Evolutionary conservation across 2,797 vertebrate genomes (phyloP).

Genomic region (Neomorphus geoffroyi): DNA sequence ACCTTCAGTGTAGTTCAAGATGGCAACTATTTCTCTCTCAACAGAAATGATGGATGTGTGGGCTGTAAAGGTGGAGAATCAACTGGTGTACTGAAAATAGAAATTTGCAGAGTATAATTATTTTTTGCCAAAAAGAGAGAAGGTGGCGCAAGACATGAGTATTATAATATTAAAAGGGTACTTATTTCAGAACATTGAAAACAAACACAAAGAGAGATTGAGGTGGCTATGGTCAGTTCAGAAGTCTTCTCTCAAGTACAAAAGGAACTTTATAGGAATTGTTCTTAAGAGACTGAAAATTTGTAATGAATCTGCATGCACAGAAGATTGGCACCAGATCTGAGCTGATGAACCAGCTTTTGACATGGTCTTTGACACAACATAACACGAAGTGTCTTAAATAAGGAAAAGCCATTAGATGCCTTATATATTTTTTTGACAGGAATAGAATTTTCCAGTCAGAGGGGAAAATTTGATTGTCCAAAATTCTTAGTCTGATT

Average conservation of each 20-base stretch:
- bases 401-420: not conserved
- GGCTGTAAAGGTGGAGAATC: not conserved
- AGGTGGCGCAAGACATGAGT: not conserved
- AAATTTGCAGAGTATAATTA: not conserved
- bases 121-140: not conserved
- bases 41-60: not conserved
- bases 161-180: not conserved
- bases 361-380: not conserved
- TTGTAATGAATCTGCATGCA: not conserved
- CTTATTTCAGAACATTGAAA: not conserved
- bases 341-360: not conserved
- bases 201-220: not conserved
- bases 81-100: not conserved
- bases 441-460: not conserved
- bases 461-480: not conserved
- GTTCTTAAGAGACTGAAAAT: not conserved
- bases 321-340: not conserved
- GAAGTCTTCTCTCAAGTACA: not conserved
- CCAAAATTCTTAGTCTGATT: not conserved
- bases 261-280: not conserved
- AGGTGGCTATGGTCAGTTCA: not conserved
- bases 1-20: not conserved
- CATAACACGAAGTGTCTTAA: not conserved
- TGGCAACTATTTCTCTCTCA: not conserved
- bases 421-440: not conserved